These are phyloP conservation scores for Motacilla tschutschensis DNA, from an alignment of 2,113 vertebrate genomes.

Conservation along the genomic window DNA sequence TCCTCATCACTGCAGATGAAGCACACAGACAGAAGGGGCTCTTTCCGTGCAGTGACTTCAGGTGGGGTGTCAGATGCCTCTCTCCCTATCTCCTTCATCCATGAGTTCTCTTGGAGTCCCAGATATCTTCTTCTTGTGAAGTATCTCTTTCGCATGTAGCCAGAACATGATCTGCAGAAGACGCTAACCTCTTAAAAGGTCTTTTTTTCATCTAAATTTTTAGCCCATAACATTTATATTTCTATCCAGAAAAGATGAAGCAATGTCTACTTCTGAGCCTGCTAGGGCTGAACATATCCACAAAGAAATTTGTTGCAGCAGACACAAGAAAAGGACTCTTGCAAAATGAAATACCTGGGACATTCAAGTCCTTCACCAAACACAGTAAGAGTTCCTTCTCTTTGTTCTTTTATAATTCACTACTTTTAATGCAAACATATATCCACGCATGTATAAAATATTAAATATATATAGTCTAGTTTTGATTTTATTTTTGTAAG, in stretches of 20 bases:
- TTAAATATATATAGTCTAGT: background rate
- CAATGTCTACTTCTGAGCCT: background rate
- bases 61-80: background rate
- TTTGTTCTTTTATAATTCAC: background rate
- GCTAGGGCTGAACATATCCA: background rate
- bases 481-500: background rate
- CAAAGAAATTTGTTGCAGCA: background rate
- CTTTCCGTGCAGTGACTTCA: background rate
- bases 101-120: background rate
- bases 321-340: background rate
- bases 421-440: background rate
- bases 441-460: background rate
- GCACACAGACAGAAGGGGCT: background rate
- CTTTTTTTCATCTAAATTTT: background rate
- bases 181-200: background rate
- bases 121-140: background rate
- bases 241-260: background rate
- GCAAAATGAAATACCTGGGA: background rate
- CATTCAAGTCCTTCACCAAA: background rate
- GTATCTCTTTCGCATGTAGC: background rate
- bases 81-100: background rate
- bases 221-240: background rate
- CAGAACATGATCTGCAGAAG: background rate
- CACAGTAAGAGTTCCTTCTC: background rate
- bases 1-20: background rate